These are phyloP conservation scores for Chionoecetes opilio DNA, from an alignment of 1,140 invertebrate genomes.

Conservation along the genomic window DNA sequence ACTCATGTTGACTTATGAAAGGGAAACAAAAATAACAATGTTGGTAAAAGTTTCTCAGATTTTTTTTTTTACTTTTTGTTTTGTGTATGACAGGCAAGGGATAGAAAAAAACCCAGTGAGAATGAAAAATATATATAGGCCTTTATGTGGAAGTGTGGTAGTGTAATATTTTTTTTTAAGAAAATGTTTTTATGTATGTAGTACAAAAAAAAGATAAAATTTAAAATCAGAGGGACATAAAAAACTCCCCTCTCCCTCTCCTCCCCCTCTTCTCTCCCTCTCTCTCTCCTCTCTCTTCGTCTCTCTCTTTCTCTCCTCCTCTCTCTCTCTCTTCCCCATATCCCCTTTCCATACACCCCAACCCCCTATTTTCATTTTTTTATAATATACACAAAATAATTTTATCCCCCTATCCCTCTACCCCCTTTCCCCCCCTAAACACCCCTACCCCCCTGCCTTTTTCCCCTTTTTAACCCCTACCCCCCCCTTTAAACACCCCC, in stretches of 20 bases:
- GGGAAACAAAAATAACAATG: too few species aligned
- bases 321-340: not conserved
- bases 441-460: not conserved
- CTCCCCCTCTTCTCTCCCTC: not conserved
- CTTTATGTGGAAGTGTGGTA: too few species aligned
- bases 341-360: not conserved
- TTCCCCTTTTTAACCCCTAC: not conserved
- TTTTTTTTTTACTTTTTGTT: not conserved
- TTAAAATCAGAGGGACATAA: not conserved
- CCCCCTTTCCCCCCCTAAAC: too few species aligned
- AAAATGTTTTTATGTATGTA: not conserved
- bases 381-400: not conserved
- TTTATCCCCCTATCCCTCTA: too few species aligned
- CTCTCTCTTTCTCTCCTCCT: constrained; percentile 5
- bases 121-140: too few species aligned
- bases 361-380: not conserved
- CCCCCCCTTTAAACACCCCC: not conserved
- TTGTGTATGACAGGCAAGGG: too few species aligned
- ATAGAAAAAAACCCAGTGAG: too few species aligned
- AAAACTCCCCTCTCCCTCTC: not conserved
- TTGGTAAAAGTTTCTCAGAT: not conserved
- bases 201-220: not conserved
- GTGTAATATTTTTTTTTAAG: not conserved
- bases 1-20: too few species aligned
- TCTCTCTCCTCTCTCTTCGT: not conserved